Evolutionary conservation across 1,140 invertebrate species (phyloP), one percentile per base, ranked within the genome.

Genomic region (Dinothrombium tinctorium): DNA sequence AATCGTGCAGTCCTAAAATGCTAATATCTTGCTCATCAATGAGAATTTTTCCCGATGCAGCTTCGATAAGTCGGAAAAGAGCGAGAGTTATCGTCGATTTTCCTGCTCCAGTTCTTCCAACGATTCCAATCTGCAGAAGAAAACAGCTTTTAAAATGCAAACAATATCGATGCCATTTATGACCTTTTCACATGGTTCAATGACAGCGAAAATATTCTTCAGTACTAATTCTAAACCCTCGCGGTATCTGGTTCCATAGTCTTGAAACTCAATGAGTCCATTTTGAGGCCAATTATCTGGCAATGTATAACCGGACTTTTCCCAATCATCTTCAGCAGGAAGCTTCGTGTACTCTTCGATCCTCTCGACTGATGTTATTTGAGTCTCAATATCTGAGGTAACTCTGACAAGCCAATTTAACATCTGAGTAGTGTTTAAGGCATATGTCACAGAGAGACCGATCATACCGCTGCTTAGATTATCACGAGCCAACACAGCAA

Each of bases 1-100:
- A 58, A 47, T 81, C 72, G 56, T 94, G 82, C 4, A 98, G 67
- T 23, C 86, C 86, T 46, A 98, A 64, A 8, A 68, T 68, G 1
- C 74, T 61, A 47, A 96, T 87, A 54, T 92, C 73, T 9, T 83
- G 55, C 28, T 72, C 76, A 61, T 98, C 92, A 43, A 98, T 89
- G n/a, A 71, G 52, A 45, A 98, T 95, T 35, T 63, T 60, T 9
- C 87, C 87, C 9, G 32, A 37, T 9, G 47, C 50, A 1, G 64
- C 40, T 49, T 69, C 66, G 42, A 69, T 58, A 23, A 69, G 56
- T 42, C 67, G 54, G 45, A 69, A 69, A 20, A 69, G 47, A 5
- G 60, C 60, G 11, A 67, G 49, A 0, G 65, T 63, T 5, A 69
- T 42, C 4, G 64, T 64, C 4, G 60, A 64, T 45, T 69, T 69